Conservation (phyloP, 2,888 invertebrate genomes). For the Melanargia galathea region DNA sequence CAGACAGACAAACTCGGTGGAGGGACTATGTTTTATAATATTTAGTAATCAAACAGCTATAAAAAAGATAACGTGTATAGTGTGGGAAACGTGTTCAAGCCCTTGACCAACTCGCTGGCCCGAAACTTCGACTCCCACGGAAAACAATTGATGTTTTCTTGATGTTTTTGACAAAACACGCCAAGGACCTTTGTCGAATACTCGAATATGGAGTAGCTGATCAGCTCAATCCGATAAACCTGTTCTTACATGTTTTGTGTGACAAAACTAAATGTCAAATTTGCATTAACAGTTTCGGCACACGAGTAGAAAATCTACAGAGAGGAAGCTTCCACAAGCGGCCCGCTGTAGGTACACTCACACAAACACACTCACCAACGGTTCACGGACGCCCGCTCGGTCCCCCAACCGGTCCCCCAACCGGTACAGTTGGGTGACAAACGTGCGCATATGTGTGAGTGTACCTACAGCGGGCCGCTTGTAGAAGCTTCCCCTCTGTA, state of each 20-base stretch:
- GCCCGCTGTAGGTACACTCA: too few species aligned
- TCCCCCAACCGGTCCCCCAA: too few species aligned
- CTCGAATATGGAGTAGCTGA: not conserved
- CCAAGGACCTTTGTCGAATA: constrained; percentile 42
- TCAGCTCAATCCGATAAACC: constrained; percentile 12
- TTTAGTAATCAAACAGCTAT: constrained; percentile 22
- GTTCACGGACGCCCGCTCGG: too few species aligned
- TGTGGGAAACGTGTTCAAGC: constrained; percentile 59
- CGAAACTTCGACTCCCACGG: constrained; percentile 55
- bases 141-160: constrained; percentile 54
- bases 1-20: too few species aligned
- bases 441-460: too few species aligned
- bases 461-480: too few species aligned
- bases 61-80: constrained; percentile 42
- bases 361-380: too few species aligned
- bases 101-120: constrained; percentile 62
- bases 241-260: constrained; percentile 39
- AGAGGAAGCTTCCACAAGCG: too few species aligned
- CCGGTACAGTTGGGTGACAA: too few species aligned
- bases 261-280: constrained; percentile 46
- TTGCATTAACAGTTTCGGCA: constrained; percentile 38
- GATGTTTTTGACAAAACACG: constrained; percentile 45
- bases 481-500: too few species aligned
- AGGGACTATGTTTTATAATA: too few species aligned
- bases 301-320: too few species aligned